Evolutionary conservation across 2,888 invertebrate species (phyloP), one percentile per base, ranked within the genome.

Genomic region (Toxonevra muliebris): DNA sequence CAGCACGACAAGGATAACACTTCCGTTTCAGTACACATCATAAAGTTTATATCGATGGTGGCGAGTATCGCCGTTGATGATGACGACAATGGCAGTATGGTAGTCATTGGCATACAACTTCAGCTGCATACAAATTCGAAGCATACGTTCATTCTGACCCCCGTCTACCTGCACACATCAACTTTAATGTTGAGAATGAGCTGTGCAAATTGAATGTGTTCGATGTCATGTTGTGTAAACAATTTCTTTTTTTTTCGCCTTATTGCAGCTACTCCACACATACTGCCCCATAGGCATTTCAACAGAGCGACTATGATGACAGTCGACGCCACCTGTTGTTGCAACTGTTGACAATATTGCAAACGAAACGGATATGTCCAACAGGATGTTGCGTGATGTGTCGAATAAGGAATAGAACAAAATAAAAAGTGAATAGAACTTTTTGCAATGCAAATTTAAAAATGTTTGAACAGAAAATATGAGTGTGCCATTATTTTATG

Each of bases 351-450:
- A 57, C 17, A 19, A 43, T 43, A 43, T 53, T 17, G 53, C 8
- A 12, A n/a, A 17, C 17, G n/a, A 15, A 5, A 67, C 75, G 79
- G 80, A 79, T 74, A 79, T 81, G 80, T 81, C 77, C 77, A 76
- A 81, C 79, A 80, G 77, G 78, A 80, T 80, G 81, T 80, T 79
- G 79, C 69, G 61, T 67, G 67, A 75, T 66, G 66, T 65, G 61
- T 55, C 42, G 42, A 13, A 20, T 58, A 17, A 9, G 43, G 11
- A 19, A 8, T 13, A 45, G 19, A 45, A 60, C 11, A 43, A 55
- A 45, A 43, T 63, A 41, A 8, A 41, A 62, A 63, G 61, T 45
- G 69, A 61, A 30, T 41, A 19, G 11, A 45, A 40, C 57, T 54
- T 76, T 80, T 77, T 77, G 77, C 74, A 74, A 73, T 77, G 76